Conservation (phyloP, 2,797 vertebrate species). For the Aulostomus chinensis region DNA sequence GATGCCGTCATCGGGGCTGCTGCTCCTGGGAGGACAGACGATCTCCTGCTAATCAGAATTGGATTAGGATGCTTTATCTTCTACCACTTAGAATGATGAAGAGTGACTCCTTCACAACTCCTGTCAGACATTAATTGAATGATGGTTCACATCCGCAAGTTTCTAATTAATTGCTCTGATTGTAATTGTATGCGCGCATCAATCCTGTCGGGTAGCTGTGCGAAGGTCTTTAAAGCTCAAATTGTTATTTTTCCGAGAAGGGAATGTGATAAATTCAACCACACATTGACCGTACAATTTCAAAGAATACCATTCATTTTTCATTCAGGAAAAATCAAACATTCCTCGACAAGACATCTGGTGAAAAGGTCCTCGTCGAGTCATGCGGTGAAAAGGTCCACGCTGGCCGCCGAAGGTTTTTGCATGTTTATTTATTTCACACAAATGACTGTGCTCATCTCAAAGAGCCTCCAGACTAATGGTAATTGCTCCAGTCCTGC, state of each 20-base stretch:
- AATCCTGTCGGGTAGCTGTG: not conserved
- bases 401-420: conserved; percentile 26
- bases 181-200: conserved; percentile 17
- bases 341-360: no score
- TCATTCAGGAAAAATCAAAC: no score
- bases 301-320: no score
- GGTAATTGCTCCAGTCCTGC: conserved; percentile 69
- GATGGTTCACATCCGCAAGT: conserved; percentile 17
- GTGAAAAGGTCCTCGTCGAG: no score
- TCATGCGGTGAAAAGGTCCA: not conserved
- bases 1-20: conserved; percentile 89
- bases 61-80: conserved; percentile 53
- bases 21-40: conserved; percentile 78
- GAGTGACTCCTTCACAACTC: conserved; percentile 59
- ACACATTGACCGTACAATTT: no score
- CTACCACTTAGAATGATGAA: conserved; percentile 59
- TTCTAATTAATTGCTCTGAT: conserved; percentile 39
- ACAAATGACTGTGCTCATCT: conserved; percentile 58
- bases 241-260: no score
- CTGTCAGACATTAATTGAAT: conserved; percentile 64
- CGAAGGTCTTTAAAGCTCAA: no score
- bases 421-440: conserved; percentile 58
- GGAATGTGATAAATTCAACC: no score
- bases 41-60: conserved; percentile 76
- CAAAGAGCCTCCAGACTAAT: conserved; percentile 67